These are phyloP conservation scores for Tragelaphus scriptus DNA, from an alignment of 2,113 vertebrate species.

Conservation along the genomic window DNA sequence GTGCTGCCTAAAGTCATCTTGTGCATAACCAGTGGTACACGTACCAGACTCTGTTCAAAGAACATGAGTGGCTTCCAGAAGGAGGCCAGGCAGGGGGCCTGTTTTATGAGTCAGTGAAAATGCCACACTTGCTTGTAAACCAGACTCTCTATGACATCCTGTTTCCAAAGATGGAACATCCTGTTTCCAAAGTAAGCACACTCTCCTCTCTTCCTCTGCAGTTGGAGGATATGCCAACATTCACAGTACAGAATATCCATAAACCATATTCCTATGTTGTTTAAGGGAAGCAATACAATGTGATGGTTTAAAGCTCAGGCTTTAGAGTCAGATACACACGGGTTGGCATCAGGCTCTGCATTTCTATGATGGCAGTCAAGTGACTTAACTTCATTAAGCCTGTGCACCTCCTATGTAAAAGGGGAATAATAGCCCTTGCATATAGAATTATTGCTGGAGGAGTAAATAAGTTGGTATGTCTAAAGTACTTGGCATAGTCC, in stretches of 20 bases:
- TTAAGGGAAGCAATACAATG: not conserved
- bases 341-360: not conserved
- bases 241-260: not conserved
- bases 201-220: not conserved
- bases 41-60: not conserved
- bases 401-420: not conserved
- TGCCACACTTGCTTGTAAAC: not conserved
- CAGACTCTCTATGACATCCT: not conserved
- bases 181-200: not conserved
- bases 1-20: not conserved
- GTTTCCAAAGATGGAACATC: not conserved
- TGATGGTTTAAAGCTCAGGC: not conserved
- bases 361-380: not conserved
- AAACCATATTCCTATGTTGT: not conserved
- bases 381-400: not conserved
- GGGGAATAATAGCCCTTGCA: not conserved
- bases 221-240: not conserved
- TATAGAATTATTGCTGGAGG: not conserved
- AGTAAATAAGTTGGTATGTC: not conserved
- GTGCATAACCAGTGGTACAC: not conserved
- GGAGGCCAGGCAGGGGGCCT: not conserved
- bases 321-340: not conserved
- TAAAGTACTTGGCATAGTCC: not conserved
- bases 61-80: not conserved
- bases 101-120: not conserved